Evolutionary conservation across 2,797 vertebrate genomes (phyloP).

Genomic region (Chaunax sp.): DNA sequence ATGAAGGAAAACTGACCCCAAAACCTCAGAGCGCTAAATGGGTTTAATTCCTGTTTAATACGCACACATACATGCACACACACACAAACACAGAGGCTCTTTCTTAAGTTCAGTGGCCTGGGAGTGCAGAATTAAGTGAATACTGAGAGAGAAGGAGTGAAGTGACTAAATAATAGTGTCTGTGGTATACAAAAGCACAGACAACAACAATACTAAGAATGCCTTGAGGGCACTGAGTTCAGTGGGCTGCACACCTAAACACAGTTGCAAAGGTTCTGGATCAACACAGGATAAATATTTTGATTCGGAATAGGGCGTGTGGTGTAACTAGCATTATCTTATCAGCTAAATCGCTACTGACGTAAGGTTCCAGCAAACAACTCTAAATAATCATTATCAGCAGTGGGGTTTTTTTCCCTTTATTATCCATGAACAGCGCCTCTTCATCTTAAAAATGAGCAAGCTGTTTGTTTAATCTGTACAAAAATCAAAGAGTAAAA

Average conservation of each 20-base stretch:
- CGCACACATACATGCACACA: slow-evolving; percentile 18
- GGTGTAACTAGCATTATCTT: slow-evolving; percentile 34
- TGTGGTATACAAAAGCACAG: slow-evolving; percentile 72
- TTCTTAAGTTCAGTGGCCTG: slow-evolving; percentile 64
- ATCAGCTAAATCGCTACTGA: slow-evolving; percentile 13
- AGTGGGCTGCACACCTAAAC: slow-evolving; percentile 64
- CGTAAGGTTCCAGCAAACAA: not conserved
- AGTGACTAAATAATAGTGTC: slow-evolving; percentile 76
- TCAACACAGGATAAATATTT: slow-evolving; percentile 61
- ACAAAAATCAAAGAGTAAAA: no score
- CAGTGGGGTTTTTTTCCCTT: no score
- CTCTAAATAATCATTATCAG: no score
- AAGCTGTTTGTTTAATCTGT: no score
- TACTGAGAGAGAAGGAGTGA: slow-evolving; percentile 66
- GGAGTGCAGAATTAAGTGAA: slow-evolving; percentile 75
- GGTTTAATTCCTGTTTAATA: slow-evolving; percentile 76
- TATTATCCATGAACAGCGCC: no score
- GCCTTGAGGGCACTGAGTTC: slow-evolving; percentile 62
- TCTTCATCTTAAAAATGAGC: no score
- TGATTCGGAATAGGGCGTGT: slow-evolving; percentile 39
- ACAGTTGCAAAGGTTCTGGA: slow-evolving; percentile 47
- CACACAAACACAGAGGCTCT: slow-evolving; percentile 46
- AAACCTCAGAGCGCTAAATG: slow-evolving; percentile 68
- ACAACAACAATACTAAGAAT: slow-evolving; percentile 75
- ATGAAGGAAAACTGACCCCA: slow-evolving; percentile 76